Evolutionary conservation across 2,888 invertebrate species (phyloP).

Genomic region (Esperia sulphurella): DNA sequence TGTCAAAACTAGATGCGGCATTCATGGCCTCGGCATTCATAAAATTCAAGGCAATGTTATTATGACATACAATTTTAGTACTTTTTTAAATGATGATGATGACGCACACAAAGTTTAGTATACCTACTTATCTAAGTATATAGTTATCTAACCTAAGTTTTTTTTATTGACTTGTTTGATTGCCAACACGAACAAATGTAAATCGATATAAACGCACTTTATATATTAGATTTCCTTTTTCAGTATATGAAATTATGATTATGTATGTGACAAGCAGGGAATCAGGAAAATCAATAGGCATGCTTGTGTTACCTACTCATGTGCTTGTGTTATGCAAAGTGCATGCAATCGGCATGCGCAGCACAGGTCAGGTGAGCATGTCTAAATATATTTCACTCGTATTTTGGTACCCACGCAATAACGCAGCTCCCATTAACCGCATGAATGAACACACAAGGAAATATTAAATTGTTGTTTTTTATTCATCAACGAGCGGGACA

Average conservation of each 20-base stretch:
- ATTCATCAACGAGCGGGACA: not conserved
- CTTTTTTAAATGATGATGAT: not conserved
- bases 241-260: slow-evolving; percentile 5
- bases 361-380: slow-evolving; percentile 16
- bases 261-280: slow-evolving; percentile 32
- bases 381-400: slow-evolving; percentile 31
- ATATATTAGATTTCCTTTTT: not conserved
- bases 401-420: not conserved
- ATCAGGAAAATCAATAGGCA: slow-evolving; percentile 45
- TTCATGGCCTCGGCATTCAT: too few species aligned
- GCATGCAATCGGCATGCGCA: slow-evolving; percentile 36
- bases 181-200: too few species aligned
- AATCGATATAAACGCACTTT: too few species aligned
- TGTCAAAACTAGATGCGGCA: too few species aligned
- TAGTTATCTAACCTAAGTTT: not conserved
- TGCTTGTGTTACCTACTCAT: slow-evolving; percentile 40
- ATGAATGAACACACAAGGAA: not conserved
- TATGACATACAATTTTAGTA: too few species aligned
- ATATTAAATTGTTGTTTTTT: not conserved
- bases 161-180: too few species aligned
- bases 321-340: too few species aligned
- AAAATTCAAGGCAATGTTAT: too few species aligned
- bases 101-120: not conserved
- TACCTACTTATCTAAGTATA: too few species aligned
- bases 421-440: not conserved